A percentile compares a stretch with the other conserved stretches of the same genome.
phyloP scores from a whole-genome alignment of 2,113 vertebrate genomes.

The Poeciliopsis retropinna region DNA sequence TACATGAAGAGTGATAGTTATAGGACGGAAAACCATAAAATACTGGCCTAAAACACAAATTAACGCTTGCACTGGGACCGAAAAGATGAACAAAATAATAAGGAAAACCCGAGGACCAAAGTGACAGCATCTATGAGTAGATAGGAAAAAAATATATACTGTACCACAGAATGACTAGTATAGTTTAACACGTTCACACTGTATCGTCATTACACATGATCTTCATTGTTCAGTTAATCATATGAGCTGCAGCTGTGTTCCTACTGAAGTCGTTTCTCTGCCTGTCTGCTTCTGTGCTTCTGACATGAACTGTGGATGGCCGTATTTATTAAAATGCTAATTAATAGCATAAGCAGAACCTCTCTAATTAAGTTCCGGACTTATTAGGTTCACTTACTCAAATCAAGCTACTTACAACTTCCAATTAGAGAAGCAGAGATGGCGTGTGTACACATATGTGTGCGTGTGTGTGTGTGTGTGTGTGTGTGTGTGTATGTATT shows the following conservation, averaged over 20 bases:
- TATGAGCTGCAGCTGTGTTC: neutral
- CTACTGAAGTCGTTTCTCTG: conserved; percentile 7
- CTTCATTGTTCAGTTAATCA: neutral
- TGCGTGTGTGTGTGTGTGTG: neutral
- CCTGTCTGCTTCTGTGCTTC: neutral
- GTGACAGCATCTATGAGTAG: neutral
- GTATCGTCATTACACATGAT: neutral
- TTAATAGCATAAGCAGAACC: conserved; percentile 25
- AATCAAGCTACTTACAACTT: conserved; percentile 14
- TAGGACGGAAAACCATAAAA: neutral
- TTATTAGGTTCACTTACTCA: conserved; percentile 31
- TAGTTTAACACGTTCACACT: neutral
- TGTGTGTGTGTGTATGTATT: conserved; percentile 3
- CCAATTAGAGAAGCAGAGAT: conserved; percentile 26
- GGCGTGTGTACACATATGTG: neutral
- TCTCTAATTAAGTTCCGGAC: conserved; percentile 11
- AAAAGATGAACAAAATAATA: neutral
- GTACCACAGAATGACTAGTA: no score
- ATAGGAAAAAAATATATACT: no score
- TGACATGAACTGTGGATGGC: neutral
- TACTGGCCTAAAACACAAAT: neutral
- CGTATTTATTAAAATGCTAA: conserved; percentile 18
- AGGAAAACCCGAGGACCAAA: neutral
- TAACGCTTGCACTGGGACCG: neutral
- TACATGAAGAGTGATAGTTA: neutral